A percentile compares a stretch with the other conserved stretches of the same genome.
Conservation (phyloP, 2,888 invertebrate genomes). For the Papilio gigon region DNA sequence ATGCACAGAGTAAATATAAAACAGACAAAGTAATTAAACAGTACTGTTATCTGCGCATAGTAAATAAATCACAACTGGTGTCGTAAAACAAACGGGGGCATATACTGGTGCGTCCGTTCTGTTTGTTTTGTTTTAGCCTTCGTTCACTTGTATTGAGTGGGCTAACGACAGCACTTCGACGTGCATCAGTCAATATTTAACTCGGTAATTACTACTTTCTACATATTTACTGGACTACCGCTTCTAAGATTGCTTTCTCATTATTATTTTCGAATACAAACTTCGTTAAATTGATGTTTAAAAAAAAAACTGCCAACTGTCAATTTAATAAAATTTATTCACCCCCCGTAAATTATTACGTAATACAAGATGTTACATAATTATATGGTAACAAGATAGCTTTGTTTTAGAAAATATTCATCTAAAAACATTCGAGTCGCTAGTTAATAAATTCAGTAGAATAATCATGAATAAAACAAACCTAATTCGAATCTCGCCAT, state of each 20-base stretch:
- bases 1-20: conserved; percentile 55
- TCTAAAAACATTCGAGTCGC: too few relatives aligned
- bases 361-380: too few relatives aligned
- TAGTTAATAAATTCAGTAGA: too few relatives aligned
- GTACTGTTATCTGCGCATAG: conserved; percentile 64
- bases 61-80: conserved; percentile 62
- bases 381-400: too few relatives aligned
- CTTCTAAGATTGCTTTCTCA: neutral
- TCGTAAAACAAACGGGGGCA: conserved; percentile 63
- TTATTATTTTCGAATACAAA: neutral
- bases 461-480: too few relatives aligned
- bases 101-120: conserved; percentile 48
- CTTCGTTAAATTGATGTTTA: neutral
- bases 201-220: conserved; percentile 14
- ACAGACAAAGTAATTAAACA: conserved; percentile 66
- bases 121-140: conserved; percentile 32
- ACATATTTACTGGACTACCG: conserved; percentile 4
- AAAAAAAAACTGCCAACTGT: too few relatives aligned
- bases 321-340: too few relatives aligned
- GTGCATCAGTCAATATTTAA: conserved; percentile 21
- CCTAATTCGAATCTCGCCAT: too few relatives aligned
- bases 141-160: conserved; percentile 26
- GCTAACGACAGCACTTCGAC: conserved; percentile 3
- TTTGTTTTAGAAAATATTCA: too few relatives aligned
- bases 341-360: neutral